Evolutionary conservation across 2,797 vertebrate genomes (phyloP), one percentile per base, ranked within the genome.

Genomic region (Harpia harpyja): DNA sequence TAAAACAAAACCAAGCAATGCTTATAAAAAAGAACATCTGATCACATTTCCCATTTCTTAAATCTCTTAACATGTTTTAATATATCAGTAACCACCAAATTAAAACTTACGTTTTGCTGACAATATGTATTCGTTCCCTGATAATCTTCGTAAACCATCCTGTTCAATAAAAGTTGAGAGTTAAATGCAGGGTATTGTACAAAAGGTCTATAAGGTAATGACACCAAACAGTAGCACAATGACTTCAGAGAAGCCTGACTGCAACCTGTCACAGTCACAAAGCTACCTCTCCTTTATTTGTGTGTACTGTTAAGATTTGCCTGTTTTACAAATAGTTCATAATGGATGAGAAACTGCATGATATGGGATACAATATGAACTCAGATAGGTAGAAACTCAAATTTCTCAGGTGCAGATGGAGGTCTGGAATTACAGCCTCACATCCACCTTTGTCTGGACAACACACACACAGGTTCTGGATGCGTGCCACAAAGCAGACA

Each of bases 81-180:
- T 39, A 65, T 14, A 18, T 59, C 43, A 56, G 56, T 61, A 95
- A 69, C 23, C 10, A 14, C 35, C 25, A 85, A 95, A 91, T 35
- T 17, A 49, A 82, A 80, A 97, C 99, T 99, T 98, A 99, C 99
- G 98, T 98, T 99, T 99, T 86, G 99, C 97, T 85, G 99, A 97
- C 89, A 99, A 97, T 97, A 99, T 98, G 97, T 99, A 99, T 92
- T 99, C 99, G 2, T 99, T 99, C 97, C 99, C 99, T 67, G 99
- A 99, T 93, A 99, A 97, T 98, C 99, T 99, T 97, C 99, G 98
- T 86, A 99, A 98, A 68, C 99, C 99, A 92, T 99, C 99, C 99
- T 99, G 98, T 96, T 88, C 92, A 97, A 95, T 18, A 51, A 91
- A 94, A 95, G 93, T 15, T 54, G 49, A 93, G 65, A 79, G 70